A percentile compares a stretch with the other conserved stretches of the same genome.
phyloP scores from a whole-genome alignment of 2,113 vertebrate genomes.

The Progne subis region DNA sequence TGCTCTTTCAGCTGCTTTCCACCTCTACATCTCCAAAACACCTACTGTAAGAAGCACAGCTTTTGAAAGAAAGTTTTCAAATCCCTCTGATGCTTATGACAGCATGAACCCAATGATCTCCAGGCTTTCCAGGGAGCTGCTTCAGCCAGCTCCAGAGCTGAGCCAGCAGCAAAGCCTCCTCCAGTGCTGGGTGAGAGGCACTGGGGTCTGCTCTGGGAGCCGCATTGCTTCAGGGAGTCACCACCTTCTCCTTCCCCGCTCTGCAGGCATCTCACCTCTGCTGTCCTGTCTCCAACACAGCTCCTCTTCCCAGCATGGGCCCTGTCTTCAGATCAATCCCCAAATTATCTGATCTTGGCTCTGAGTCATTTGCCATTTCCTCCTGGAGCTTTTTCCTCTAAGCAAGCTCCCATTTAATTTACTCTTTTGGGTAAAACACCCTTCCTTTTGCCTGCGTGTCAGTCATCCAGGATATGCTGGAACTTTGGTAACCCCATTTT shows the following conservation, averaged over 20 bases:
- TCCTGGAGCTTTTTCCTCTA: not conserved
- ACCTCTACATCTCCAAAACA: not conserved
- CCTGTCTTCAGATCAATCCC: not conserved
- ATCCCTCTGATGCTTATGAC: not conserved
- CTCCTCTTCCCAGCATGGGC: not conserved
- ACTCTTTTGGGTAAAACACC: not conserved
- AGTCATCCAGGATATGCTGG: not conserved
- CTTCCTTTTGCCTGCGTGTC: not conserved
- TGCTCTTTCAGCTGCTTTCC: not conserved
- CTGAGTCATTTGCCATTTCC: not conserved
- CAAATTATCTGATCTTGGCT: not conserved
- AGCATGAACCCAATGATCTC: not conserved
- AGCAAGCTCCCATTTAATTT: not conserved
- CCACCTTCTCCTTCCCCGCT: not conserved
- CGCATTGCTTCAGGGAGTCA: not conserved
- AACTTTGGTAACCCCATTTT: not conserved
- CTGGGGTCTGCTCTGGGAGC: not conserved
- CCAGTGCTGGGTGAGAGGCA: accelerated
- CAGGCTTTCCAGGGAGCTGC: not conserved
- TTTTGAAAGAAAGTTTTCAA: not conserved
- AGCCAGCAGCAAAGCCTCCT: not conserved
- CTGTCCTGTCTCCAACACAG: not conserved
- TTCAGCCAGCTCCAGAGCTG: not conserved
- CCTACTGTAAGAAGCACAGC: not conserved
- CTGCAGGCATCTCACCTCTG: not conserved